Evolutionary conservation across 2,113 vertebrate genomes (phyloP), one percentile per base, ranked within the genome.

Genomic region (Vidua chalybeata): DNA sequence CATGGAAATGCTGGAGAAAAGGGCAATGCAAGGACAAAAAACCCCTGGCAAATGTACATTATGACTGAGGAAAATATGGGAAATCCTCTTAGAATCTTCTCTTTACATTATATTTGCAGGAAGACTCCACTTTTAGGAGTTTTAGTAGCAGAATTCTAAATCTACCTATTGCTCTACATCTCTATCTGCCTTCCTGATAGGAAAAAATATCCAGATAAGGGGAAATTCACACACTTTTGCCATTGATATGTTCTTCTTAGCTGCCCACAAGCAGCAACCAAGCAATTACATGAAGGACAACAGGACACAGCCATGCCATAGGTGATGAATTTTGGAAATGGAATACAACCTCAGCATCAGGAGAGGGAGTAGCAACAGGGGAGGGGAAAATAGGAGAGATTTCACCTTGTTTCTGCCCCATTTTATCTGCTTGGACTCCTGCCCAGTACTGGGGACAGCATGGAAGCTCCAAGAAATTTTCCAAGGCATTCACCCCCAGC

Each of bases 221-320:
- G 48, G 26, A 9, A 93, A 82, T 35, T 1, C n/a, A 9, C 33
- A 16, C 28, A 6, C 7, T 78, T 84, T 30, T 9, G 23, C 9
- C 6, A 8, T 1, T 4, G 2, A 4, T 10, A 9, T 9, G 7
- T 6, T 71, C 64, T 8, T 71, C 73, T 63, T 24, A 37, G 51
- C 41, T 31, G 23, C 8, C 28, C 39, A 21, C 33, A 58, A n/a
- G 18, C 41, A 58, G 43, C 63, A 59, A 16, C 10, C 11, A 33
- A 59, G 43, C 13, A 9, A 21, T 51, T 13, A 10, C 15, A 7
- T 1, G 31, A 84, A 62, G 48, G 62, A 51, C 59, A 31, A 6
- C 7, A 8, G 61, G 62, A 54, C 18, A 22, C 11, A 13, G 78
- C 9, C 17, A 2, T 1, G 41, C 48, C 17, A 15, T 0, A 11